Base-by-base conservation (phyloP, 2,888 invertebrate species). In the Chromoteleia sp. region DNA sequence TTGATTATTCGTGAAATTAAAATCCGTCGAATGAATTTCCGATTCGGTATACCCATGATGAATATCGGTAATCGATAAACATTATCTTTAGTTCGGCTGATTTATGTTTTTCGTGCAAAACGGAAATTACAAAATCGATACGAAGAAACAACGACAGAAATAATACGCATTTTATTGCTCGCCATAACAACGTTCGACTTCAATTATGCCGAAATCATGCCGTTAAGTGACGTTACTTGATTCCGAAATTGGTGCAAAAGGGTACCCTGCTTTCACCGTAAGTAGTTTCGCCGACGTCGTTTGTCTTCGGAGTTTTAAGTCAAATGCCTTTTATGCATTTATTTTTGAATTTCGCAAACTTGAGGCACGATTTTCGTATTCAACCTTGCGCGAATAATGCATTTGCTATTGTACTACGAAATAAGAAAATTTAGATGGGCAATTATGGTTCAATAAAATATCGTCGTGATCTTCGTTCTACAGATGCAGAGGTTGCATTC, bases 141-240 rank as follows among this genome's bases (percentile, higher is more conserved):
- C 0, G 12, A 56, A 56, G 30, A 56, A 56, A 45, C 45, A 33
- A 33, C 21, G 14, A 45, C n/a, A 68, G 12, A 56, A 68, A 14
- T 43, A 30, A 45, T 39, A 25, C 25, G 10, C 14, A 19, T 50
- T 50, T 39, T n/a, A 39, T 65, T 36, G 41, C 25, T 5, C 33
- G 6, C 0, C 56, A n/a, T 30, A 56, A 56, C 41, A 19, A 56
- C 56, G 12, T 68, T 68, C 43, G 12, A 6, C 33, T 41, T 56
- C 56, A 68, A 68, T 68, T 45, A 56, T 56, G 25, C 43, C 45
- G 30, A 48, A 63, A 48, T 65, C 52, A 65, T 36, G 15, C 15
- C 36, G 19, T 56, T 54, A 68, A 45, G 30, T 50, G 56, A 21
- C 45, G 12, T 56, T 54, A 67, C 54, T 68, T 68, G 68, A 68